Evolutionary conservation across 2,113 vertebrate genomes (phyloP).

Genomic region (Python bivittatus): DNA sequence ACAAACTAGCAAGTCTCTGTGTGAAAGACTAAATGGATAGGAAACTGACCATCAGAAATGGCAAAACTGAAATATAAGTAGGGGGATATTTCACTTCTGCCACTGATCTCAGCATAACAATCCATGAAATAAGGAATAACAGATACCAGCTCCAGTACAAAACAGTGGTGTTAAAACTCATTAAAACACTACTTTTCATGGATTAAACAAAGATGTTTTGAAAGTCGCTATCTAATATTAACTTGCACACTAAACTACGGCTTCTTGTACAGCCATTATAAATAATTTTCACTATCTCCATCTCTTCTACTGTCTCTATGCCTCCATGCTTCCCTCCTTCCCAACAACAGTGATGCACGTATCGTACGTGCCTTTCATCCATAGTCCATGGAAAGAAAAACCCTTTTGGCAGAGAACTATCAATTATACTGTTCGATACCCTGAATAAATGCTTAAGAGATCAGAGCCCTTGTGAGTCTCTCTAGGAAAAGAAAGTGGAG

Average conservation of each 20-base stretch:
- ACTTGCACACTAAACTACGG: neutral
- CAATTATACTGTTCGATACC: neutral
- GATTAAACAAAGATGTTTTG: neutral
- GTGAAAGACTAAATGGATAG: neutral
- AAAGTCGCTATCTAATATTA: neutral
- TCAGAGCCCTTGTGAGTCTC: neutral
- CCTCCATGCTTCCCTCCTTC: neutral
- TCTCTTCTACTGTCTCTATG: neutral
- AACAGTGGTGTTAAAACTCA: neutral
- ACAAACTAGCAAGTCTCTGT: neutral
- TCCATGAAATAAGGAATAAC: neutral
- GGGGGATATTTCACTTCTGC: neutral
- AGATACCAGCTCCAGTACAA: neutral
- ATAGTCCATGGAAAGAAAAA: neutral
- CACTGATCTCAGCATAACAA: neutral
- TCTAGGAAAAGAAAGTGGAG: neutral
- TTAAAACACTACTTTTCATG: neutral
- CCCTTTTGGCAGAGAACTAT: neutral
- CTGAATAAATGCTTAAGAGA: neutral
- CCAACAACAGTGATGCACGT: neutral
- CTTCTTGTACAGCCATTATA: neutral
- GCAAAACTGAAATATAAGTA: neutral
- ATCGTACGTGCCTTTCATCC: neutral
- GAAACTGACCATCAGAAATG: neutral
- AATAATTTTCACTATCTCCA: neutral